These are phyloP conservation scores for Argyra leucocephala DNA, from an alignment of 2,888 invertebrate species.

Conservation along the genomic window DNA sequence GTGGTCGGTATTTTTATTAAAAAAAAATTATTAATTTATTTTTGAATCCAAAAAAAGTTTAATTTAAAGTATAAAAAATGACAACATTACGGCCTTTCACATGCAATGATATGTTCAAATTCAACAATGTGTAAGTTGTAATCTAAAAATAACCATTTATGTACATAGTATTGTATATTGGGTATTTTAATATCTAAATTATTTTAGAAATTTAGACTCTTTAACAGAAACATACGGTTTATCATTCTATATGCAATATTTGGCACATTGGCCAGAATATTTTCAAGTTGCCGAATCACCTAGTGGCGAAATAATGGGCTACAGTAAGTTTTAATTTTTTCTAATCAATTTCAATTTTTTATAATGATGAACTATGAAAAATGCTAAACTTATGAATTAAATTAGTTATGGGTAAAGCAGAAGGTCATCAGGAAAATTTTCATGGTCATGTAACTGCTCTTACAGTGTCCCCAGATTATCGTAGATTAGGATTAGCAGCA, in stretches of 20 bases:
- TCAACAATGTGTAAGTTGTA: slow-evolving; percentile 81
- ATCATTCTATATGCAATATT: slow-evolving; percentile 93
- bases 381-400: slow-evolving; percentile 1
- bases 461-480: slow-evolving; percentile 89
- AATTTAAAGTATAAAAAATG: slow-evolving; percentile 59
- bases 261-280: slow-evolving; percentile 98
- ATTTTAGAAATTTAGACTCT: slow-evolving; percentile 85
- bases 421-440: slow-evolving; percentile 92
- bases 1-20: too few species aligned
- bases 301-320: slow-evolving; percentile 95
- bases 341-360: background rate
- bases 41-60: too few species aligned
- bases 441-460: slow-evolving; percentile 99
- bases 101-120: slow-evolving; percentile 88
- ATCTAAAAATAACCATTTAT: background rate
- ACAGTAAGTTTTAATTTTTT: slow-evolving; percentile 60
- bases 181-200: slow-evolving; percentile 10
- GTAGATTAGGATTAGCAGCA: slow-evolving; percentile 84
- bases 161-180: too few species aligned
- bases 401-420: slow-evolving; percentile 96
- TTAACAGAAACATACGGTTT: slow-evolving; percentile 93
- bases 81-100: slow-evolving; percentile 86
- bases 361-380: background rate
- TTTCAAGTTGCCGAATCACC: slow-evolving; percentile 93
- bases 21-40: too few species aligned